Conservation (phyloP, 2,888 invertebrate genomes). For the Cryptus armator region DNA sequence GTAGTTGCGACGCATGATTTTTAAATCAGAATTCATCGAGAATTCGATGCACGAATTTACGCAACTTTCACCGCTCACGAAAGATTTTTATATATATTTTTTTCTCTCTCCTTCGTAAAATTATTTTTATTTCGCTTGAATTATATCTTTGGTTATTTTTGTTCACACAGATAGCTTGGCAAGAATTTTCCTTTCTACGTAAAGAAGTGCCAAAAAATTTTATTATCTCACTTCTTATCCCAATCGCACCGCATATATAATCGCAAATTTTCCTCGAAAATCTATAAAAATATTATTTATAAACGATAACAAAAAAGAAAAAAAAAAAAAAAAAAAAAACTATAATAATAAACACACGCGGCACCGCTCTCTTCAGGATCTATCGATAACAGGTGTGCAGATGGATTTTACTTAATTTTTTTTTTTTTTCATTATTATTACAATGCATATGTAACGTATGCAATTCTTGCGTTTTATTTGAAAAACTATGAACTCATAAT, state of each 20-base stretch:
- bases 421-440: constrained; percentile 52
- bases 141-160: constrained; percentile 3
- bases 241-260: constrained; percentile 53
- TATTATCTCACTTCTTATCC: constrained; percentile 22
- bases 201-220: constrained; percentile 21
- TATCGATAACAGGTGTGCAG: constrained; percentile 81
- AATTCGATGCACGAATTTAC: constrained; percentile 57
- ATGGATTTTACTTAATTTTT: constrained; percentile 53
- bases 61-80: constrained; percentile 55
- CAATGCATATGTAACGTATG: constrained; percentile 17
- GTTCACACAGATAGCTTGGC: constrained; percentile 25
- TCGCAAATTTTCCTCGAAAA: constrained; percentile 21
- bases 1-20: constrained; percentile 60
- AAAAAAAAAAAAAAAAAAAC: constrained; percentile 10
- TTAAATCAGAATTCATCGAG: constrained; percentile 28
- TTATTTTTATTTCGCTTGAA: constrained; percentile 46
- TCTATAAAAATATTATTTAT: neutral
- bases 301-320: neutral
- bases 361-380: constrained; percentile 79
- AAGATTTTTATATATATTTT: constrained; percentile 32
- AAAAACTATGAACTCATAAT: constrained; percentile 34
- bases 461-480: constrained; percentile 54
- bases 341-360: constrained; percentile 60
- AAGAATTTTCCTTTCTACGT: constrained; percentile 21
- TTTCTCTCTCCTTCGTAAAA: neutral